Conservation (phyloP, 1,140 invertebrate genomes). For the Thalassaphorura encarpata region DNA sequence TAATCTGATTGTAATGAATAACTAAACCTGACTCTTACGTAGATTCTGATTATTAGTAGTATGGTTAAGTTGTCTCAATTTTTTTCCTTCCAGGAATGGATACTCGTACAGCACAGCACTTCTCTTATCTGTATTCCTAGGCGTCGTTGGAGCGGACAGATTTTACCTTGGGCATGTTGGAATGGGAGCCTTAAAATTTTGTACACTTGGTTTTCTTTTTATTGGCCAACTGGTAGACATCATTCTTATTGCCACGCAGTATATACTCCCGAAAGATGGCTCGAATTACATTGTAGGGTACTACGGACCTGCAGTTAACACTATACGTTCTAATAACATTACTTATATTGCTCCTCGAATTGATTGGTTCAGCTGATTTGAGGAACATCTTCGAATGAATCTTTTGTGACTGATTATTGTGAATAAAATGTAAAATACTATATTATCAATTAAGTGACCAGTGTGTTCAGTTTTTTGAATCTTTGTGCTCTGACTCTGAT, state of each 20-base stretch:
- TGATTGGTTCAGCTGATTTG: conserved; percentile 56
- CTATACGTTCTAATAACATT: conserved; percentile 71
- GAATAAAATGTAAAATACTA: too few species aligned
- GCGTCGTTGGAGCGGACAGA: conserved; percentile 94
- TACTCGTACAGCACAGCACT: conserved; percentile 86
- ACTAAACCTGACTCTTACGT: conserved; percentile 6
- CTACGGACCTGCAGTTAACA: conserved; percentile 74
- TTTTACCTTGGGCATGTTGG: conserved; percentile 96
- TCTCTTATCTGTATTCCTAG: conserved; percentile 85
- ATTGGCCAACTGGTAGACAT: conserved; percentile 91
- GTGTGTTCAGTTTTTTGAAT: too few species aligned
- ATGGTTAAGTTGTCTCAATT: background rate
- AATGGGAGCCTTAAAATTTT: conserved; percentile 85
- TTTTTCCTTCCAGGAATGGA: conserved; percentile 61
- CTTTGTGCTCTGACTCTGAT: too few species aligned
- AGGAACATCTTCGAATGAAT: too few species aligned
- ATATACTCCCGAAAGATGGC: conserved; percentile 87
- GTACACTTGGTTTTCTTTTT: conserved; percentile 92
- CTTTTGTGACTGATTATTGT: too few species aligned
- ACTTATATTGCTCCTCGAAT: conserved; percentile 71
- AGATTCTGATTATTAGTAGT: conserved; percentile 11
- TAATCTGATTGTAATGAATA: too few species aligned
- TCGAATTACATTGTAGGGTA: conserved; percentile 92
- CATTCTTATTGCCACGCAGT: conserved; percentile 86
- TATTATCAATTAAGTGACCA: too few species aligned